Conservation (phyloP, 2,113 vertebrate species). For the Zosterops borbonicus region DNA sequence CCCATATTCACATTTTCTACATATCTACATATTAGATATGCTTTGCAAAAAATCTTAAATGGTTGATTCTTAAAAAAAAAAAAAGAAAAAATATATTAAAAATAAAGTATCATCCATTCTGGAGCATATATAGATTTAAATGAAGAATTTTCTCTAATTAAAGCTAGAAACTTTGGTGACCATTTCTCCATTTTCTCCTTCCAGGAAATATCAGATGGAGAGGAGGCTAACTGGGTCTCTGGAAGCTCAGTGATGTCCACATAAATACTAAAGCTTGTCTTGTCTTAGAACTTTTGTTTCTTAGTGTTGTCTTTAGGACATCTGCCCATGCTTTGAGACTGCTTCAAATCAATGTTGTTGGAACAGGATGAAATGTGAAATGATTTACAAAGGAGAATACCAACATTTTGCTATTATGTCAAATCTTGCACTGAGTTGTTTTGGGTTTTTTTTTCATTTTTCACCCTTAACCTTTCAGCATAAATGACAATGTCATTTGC, state of each 20-base stretch:
- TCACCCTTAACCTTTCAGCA: not conserved
- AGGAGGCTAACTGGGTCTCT: accelerated
- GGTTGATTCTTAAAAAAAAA: not conserved
- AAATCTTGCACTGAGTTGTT: not conserved
- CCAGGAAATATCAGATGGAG: not conserved
- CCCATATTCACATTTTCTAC: not conserved
- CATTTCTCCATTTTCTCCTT: not conserved
- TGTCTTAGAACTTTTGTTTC: not conserved
- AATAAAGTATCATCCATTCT: not conserved
- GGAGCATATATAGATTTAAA: not conserved
- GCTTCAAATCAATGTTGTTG: not conserved
- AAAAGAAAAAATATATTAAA: not conserved
- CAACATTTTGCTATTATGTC: not conserved
- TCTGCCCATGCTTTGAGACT: not conserved
- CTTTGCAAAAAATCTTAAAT: not conserved
- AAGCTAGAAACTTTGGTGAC: not conserved
- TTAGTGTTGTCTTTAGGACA: not conserved
- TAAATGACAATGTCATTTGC: not conserved
- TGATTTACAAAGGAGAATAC: not conserved
- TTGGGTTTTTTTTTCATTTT: not conserved
- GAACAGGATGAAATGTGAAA: not conserved
- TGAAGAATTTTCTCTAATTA: not conserved
- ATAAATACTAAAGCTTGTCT: not conserved
- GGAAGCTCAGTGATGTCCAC: not conserved
- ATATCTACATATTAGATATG: not conserved